Evolutionary conservation across 2,797 vertebrate genomes (phyloP).

Genomic region (Myripristis jacobus): DNA sequence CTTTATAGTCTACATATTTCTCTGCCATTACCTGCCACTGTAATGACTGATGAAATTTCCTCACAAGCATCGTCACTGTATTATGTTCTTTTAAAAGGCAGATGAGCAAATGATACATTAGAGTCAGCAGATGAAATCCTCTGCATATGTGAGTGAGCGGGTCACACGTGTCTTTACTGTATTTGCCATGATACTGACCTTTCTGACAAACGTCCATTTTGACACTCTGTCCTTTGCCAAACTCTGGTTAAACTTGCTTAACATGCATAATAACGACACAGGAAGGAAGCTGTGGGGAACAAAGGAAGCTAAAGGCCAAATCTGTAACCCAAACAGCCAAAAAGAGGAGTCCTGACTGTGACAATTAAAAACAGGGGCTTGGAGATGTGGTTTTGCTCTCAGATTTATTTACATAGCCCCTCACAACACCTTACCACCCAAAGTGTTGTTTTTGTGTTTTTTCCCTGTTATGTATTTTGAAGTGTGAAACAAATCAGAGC

Average conservation of each 20-base stretch:
- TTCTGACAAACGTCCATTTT: constrained; percentile 1
- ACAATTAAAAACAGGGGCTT: constrained; percentile 32
- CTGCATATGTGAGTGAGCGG: neutral
- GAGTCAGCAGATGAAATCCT: no score
- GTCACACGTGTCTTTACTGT: neutral
- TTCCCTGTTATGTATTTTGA: no score
- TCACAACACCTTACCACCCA: neutral
- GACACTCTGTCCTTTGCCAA: constrained; percentile 23
- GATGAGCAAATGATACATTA: no score
- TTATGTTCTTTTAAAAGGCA: neutral
- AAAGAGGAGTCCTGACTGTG: constrained; percentile 25
- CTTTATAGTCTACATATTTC: neutral
- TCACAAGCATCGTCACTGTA: no score
- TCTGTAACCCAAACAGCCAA: constrained; percentile 52
- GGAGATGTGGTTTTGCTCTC: neutral
- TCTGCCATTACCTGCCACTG: no score
- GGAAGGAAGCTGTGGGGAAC: constrained; percentile 72
- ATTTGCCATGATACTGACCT: neutral
- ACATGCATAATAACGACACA: constrained; percentile 59
- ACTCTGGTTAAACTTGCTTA: constrained; percentile 61
- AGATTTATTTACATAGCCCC: constrained; percentile 19
- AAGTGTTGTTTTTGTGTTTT: no score
- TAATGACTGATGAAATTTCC: no score
- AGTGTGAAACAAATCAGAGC: no score
- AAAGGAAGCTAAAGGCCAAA: constrained; percentile 67